Percentiles rank a stretch among this genome's conserved stretches.
Conservation (phyloP, 2,797 vertebrate genomes). For the Eospalax fontanierii region DNA sequence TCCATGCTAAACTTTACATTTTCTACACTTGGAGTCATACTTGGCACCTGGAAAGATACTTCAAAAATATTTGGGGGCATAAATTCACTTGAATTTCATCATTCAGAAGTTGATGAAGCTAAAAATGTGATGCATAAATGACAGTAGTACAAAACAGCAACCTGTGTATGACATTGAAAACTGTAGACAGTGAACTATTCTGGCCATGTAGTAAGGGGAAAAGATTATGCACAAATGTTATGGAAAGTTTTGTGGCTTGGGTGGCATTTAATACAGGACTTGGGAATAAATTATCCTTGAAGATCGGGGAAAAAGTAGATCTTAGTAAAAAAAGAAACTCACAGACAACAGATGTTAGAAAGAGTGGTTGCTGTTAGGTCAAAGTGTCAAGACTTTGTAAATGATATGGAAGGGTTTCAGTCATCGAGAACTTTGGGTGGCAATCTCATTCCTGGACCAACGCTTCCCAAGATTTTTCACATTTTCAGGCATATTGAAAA, state of each 20-base stretch:
- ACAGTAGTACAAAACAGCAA: background rate
- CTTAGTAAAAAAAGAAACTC: background rate
- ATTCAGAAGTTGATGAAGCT: background rate
- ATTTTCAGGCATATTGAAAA: background rate
- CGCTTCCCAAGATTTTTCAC: background rate
- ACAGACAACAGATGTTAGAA: background rate
- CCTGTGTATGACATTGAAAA: background rate
- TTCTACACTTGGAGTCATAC: background rate
- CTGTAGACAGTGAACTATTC: background rate
- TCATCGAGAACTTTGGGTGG: background rate
- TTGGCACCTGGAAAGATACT: background rate
- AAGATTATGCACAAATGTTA: background rate
- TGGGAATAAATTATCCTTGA: background rate
- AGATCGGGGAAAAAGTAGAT: background rate
- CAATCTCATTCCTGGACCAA: background rate
- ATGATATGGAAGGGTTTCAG: background rate
- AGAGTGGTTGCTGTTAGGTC: background rate
- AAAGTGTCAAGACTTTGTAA: background rate
- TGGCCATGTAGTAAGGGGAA: background rate
- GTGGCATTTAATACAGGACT: background rate
- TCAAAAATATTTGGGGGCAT: background rate
- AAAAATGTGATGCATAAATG: background rate
- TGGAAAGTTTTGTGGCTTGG: background rate
- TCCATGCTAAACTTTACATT: background rate
- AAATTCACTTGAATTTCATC: background rate